phyloP scores from a whole-genome alignment of 2,113 vertebrate genomes.

The Protomyctophum bolini region DNA sequence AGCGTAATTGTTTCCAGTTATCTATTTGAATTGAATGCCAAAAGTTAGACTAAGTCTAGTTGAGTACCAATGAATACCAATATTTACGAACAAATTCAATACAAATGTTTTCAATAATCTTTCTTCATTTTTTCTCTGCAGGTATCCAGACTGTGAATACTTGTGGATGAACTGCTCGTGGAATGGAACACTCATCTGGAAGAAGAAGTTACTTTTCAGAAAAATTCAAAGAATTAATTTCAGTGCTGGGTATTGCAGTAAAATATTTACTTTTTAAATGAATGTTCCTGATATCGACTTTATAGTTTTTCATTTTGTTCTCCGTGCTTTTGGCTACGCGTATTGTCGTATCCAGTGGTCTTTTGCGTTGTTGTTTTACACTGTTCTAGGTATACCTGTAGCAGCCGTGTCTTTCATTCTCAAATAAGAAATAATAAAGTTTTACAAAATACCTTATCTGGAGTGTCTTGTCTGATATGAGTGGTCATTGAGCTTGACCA shows the following conservation, averaged over 20 bases:
- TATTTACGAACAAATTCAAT: no score
- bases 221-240: constrained; percentile 18
- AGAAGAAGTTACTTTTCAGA: constrained; percentile 10
- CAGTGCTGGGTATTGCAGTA: constrained; percentile 1
- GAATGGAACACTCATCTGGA: constrained; percentile 3
- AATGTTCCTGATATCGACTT: constrained; percentile 9
- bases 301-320: constrained; percentile 34
- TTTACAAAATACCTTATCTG: constrained; percentile 33
- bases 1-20: no score
- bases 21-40: no score
- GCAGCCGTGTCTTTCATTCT: constrained; percentile 45
- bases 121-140: constrained; percentile 41
- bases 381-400: constrained; percentile 47
- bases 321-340: constrained; percentile 17
- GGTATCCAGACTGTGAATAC: constrained; percentile 59
- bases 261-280: constrained; percentile 26
- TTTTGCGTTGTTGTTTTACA: constrained; percentile 64
- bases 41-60: no score
- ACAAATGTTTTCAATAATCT: constrained; percentile 13
- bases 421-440: constrained; percentile 59
- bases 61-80: no score
- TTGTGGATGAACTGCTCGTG: constrained; percentile 2
- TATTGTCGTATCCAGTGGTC: not conserved
- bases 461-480: constrained; percentile 14
- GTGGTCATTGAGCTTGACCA: constrained; percentile 3